Conservation (phyloP, 2,113 vertebrate species). For the Scopus umbretta region DNA sequence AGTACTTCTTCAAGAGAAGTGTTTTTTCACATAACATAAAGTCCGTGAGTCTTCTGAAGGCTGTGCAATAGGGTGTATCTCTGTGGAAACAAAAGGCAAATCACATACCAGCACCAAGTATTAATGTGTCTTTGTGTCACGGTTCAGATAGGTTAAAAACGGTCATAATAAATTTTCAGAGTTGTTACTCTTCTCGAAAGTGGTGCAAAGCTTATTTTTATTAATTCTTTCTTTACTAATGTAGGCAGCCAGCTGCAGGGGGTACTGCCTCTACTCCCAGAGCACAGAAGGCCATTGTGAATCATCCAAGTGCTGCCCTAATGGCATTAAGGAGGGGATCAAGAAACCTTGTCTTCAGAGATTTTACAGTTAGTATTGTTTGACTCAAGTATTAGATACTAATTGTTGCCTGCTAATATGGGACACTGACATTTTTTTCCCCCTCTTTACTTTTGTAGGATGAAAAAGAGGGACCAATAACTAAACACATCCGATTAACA, state of each 20-base stretch:
- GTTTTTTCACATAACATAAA: background rate
- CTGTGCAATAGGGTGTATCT: background rate
- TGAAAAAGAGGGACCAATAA: slow-evolving; percentile 99
- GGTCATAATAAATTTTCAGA: background rate
- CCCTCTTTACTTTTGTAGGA: slow-evolving; percentile 75
- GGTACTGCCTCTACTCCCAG: slow-evolving; percentile 79
- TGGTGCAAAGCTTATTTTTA: background rate
- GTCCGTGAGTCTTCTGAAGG: background rate
- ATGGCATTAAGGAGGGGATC: slow-evolving; percentile 97
- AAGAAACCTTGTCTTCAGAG: slow-evolving; percentile 97
- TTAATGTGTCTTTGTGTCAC: background rate
- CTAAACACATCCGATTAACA: slow-evolving; percentile 99
- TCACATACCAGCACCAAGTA: background rate
- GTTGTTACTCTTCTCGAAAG: background rate
- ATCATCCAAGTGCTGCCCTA: slow-evolving; percentile 96
- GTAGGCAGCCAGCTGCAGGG: slow-evolving; percentile 81
- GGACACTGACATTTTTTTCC: too few species aligned
- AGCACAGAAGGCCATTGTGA: slow-evolving; percentile 95
- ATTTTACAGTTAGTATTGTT: slow-evolving; percentile 90
- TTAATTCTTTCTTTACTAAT: background rate
- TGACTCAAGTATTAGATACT: background rate
- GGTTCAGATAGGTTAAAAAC: background rate
- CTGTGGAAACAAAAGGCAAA: background rate
- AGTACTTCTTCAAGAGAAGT: background rate
- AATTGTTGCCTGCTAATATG: background rate